Evolutionary conservation across 2,113 vertebrate genomes (phyloP), one percentile per base, ranked within the genome.

Genomic region (Macaca nemestrina): DNA sequence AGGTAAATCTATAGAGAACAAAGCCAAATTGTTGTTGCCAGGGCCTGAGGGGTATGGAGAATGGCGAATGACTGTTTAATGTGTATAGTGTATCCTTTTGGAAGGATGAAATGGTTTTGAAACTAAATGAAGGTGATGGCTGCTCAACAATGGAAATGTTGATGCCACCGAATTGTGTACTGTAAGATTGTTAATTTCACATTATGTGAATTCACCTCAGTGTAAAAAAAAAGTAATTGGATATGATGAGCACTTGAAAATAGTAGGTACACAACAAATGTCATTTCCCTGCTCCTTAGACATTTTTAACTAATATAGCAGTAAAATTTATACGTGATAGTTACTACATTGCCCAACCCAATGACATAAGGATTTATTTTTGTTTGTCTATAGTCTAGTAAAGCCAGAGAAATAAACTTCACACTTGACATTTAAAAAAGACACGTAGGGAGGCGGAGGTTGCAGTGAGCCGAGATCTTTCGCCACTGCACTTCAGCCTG

Each of bases 281-380:
- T n/a, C 3, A 68, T 48, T 76, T 68, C 25, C 38, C 50, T 81
- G 35, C 10, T 57, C 18, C 38, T 84, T 73, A 35, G 3, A 22
- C n/a, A 35, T 85, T 48, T 93, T 90, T 85, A 45, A 45, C 16
- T 90, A 87, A 82, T 13, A 81, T 5, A 90, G 27, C 30, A 76
- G 18, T 57, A 78, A 89, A 96, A 88, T 78, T 20, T 68, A 81
- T 4, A 70, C 30, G 32, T 48, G 30, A 75, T 59, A 75, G 20
- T 40, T 86, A 91, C 79, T 52, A 27, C 14, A 86, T 6, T 90
- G 32, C 23, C 57, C 45, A 57, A 17, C 67, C 57, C 45, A 57
- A 17, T 50, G 40, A 76, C 43, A 90, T 68, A 88, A 61, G 30
- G 32, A 92, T 83, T 88, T 72, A 95, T 82, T 88, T 83, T 89